Percentiles rank a stretch among this genome's conserved stretches.
These are phyloP conservation scores for Psococerastis gibbosa DNA, from an alignment of 2,888 invertebrate genomes.

Conservation along the genomic window DNA sequence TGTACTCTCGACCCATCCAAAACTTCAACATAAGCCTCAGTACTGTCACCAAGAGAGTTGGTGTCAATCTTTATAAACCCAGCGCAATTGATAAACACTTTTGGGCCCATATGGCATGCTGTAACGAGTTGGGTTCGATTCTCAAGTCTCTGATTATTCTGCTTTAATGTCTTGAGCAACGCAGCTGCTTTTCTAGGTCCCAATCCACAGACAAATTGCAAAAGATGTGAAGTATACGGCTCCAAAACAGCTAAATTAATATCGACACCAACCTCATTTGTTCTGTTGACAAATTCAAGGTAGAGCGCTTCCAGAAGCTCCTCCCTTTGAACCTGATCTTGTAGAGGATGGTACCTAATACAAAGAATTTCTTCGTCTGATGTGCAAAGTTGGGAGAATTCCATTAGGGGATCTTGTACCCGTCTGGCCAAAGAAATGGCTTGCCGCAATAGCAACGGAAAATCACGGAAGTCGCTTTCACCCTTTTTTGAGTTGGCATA, in stretches of 20 bases:
- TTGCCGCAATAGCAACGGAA: conserved; percentile 75
- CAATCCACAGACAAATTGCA: conserved; percentile 94
- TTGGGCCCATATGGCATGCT: conserved; percentile 91
- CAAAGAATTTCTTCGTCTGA: conserved; percentile 93
- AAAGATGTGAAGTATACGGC: conserved; percentile 65
- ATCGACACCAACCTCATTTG: conserved; percentile 97
- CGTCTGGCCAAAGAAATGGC: conserved; percentile 84
- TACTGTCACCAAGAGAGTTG: conserved; percentile 79
- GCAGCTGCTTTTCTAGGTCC: conserved; percentile 90
- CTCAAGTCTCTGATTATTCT: conserved; percentile 78
- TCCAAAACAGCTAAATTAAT: conserved; percentile 84
- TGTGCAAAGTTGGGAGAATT: conserved; percentile 90
- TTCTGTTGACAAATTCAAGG: conserved; percentile 76
- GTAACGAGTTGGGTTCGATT: conserved; percentile 92
- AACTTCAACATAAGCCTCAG: conserved; percentile 88
- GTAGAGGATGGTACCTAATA: conserved; percentile 73
- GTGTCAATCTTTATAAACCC: conserved; percentile 99
- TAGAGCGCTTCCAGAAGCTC: conserved; percentile 68
- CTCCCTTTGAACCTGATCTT: conserved; percentile 43
- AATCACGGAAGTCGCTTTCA: conserved; percentile 73
- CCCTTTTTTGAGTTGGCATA: conserved; percentile 84
- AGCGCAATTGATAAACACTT: conserved; percentile 96
- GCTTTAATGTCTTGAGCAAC: conserved; percentile 66
- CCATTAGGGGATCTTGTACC: conserved; percentile 88
- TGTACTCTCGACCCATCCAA: conserved; percentile 95